Percentiles rank a stretch among this genome's conserved stretches.
phyloP scores from a whole-genome alignment of 2,888 invertebrate species.

The Dugesia japonica region DNA sequence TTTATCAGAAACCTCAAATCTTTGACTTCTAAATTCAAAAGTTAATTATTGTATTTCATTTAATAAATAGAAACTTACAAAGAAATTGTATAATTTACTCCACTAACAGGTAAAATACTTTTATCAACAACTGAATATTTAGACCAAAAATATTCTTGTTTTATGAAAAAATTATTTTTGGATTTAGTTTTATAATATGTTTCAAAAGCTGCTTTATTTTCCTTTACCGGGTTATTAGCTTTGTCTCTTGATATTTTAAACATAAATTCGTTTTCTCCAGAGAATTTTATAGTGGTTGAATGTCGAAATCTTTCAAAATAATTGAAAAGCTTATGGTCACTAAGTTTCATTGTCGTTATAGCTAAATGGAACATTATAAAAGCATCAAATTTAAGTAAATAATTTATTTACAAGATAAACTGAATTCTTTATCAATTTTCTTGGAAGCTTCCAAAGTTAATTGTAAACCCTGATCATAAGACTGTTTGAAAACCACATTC shows the following conservation, averaged over 20 bases:
- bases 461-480: background rate
- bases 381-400: background rate
- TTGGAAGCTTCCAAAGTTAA: background rate
- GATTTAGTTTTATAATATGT: background rate
- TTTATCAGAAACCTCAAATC: too few relatives aligned
- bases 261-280: background rate
- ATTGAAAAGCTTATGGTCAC: background rate
- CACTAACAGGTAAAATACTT: background rate
- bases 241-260: background rate
- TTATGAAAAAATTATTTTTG: background rate
- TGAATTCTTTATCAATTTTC: background rate
- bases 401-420: background rate
- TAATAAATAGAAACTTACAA: background rate
- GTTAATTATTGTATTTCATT: background rate
- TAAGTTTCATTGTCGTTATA: background rate
- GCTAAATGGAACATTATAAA: background rate
- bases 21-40: too few relatives aligned
- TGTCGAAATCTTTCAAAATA: slow-evolving; percentile 7
- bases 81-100: background rate
- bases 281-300: background rate
- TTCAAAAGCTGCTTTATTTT: background rate
- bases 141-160: background rate
- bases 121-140: background rate
- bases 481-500: background rate
- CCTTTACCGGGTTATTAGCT: background rate